Evolutionary conservation across 2,113 vertebrate genomes (phyloP), one percentile per base, ranked within the genome.

Genomic region (Rana temporaria): DNA sequence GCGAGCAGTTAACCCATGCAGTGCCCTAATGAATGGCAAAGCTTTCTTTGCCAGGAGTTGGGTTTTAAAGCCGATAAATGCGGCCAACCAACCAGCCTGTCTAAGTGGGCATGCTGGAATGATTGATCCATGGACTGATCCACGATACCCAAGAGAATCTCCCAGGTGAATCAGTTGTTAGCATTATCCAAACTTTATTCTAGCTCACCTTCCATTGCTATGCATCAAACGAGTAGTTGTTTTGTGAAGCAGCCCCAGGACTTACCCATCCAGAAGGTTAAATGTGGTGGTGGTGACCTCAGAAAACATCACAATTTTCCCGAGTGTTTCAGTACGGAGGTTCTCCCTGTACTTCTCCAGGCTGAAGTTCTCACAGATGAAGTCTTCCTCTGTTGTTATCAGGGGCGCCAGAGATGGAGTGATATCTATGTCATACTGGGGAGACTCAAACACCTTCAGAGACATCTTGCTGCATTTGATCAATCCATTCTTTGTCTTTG

Each of bases 261-360:
- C 90, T 96, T 90, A 99, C 98, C 97, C 97, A 0, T 97, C 95
- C 65, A 99, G 89, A n/a, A 99, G 93, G 78, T 90, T 90, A 96
- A 98, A 99, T 32, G 98, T 99, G 0, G 93, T 95, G 0, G 95
- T 85, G 1, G 91, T 91, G 6, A 96, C 92, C 83, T 98, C 95
- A 0, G 94, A 79, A 16, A 96, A 98, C 19, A 99, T 90, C 52
- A 99, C 16, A 0, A 91, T 88, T 84, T 90, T 95, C 0, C 98
- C 98, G 59, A 99, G 91, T 0, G 79, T 86, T 52, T 85, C 86
- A 48, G 94, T 97, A 38, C 89, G 91, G 85, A 99, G 91, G 79
- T 96, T 92, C 62, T 92, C 85, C 9, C 82, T 87, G 74, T 99
- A 99, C 0, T 78, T 91, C n/a, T 95, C 79, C 16, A 96, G 79